phyloP scores from a whole-genome alignment of 2,797 vertebrate species.

The Spatula versicolor region DNA sequence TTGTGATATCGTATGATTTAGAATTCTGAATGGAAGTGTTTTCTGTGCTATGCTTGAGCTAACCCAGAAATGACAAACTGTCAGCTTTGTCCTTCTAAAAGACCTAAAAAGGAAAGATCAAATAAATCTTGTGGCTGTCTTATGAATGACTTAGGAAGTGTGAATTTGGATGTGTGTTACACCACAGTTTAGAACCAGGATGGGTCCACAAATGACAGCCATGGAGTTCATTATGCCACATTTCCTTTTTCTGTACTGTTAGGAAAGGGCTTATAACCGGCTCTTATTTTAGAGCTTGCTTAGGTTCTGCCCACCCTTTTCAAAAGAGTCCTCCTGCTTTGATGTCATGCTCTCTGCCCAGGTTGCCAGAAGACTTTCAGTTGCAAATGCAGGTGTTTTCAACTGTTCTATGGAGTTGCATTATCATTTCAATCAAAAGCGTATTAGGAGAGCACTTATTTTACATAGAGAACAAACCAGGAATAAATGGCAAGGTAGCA shows the following conservation, averaged over 20 bases:
- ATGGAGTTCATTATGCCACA: neutral
- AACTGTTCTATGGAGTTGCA: neutral
- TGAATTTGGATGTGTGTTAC: neutral
- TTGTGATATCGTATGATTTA: neutral
- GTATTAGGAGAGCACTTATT: slow-evolving; percentile 23
- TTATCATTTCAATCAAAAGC: slow-evolving; percentile 24
- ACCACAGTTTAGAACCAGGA: neutral
- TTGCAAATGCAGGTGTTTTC: slow-evolving; percentile 57
- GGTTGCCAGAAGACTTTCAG: slow-evolving; percentile 40
- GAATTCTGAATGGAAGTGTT: neutral
- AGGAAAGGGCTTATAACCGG: neutral
- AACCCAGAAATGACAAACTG: neutral
- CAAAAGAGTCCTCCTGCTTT: slow-evolving; percentile 24
- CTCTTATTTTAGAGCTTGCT: slow-evolving; percentile 14
- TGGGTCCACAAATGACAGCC: neutral
- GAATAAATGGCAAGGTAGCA: slow-evolving; percentile 16
- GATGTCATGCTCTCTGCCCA: neutral
- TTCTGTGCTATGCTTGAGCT: neutral
- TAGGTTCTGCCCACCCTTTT: slow-evolving; percentile 20
- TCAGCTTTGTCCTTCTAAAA: neutral
- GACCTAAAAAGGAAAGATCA: neutral
- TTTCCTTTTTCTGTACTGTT: neutral
- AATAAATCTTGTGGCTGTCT: neutral
- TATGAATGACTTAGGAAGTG: neutral
- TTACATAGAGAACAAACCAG: slow-evolving; percentile 26